A percentile compares a stretch with the other conserved stretches of the same genome.
phyloP scores from a whole-genome alignment of 2,888 invertebrate species.

The Tenthredo scrophulariae region DNA sequence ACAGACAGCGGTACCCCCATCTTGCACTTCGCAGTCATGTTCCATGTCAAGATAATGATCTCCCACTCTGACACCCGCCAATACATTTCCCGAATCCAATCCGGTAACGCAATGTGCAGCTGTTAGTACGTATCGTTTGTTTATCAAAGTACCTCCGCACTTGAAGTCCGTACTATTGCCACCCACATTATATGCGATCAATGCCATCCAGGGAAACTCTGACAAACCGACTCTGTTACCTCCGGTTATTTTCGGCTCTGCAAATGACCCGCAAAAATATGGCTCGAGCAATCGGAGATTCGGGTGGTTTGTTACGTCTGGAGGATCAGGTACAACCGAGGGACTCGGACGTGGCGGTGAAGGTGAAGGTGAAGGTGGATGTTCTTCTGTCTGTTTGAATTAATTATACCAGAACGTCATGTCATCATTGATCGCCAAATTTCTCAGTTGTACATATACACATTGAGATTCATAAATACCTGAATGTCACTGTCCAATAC shows the following conservation, averaged over 20 bases:
- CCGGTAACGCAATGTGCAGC: slow-evolving; percentile 81
- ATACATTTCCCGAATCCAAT: slow-evolving; percentile 66
- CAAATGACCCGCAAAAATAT: slow-evolving; percentile 81
- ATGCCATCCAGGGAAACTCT: slow-evolving; percentile 89
- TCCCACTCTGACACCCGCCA: slow-evolving; percentile 82
- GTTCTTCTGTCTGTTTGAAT: not conserved
- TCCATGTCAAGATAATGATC: slow-evolving; percentile 80
- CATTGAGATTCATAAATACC: not conserved
- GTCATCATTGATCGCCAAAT: too few species aligned
- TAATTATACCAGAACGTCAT: not conserved
- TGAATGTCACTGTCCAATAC: not conserved
- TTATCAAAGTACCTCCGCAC: slow-evolving; percentile 80
- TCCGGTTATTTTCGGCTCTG: slow-evolving; percentile 81
- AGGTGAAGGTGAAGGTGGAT: not conserved
- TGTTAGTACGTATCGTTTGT: slow-evolving; percentile 80
- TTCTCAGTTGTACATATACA: too few species aligned
- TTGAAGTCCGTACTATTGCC: slow-evolving; percentile 65
- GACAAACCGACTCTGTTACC: slow-evolving; percentile 82
- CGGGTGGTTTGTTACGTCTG: slow-evolving; percentile 75
- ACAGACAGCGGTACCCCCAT: slow-evolving; percentile 77
- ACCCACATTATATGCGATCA: slow-evolving; percentile 82
- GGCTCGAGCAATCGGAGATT: slow-evolving; percentile 75
- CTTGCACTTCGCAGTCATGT: slow-evolving; percentile 78
- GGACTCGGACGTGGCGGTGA: not conserved
- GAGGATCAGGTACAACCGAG: slow-evolving; percentile 62